Evolutionary conservation across 2,888 invertebrate genomes (phyloP).

Genomic region (Scotopteryx bipunctaria): DNA sequence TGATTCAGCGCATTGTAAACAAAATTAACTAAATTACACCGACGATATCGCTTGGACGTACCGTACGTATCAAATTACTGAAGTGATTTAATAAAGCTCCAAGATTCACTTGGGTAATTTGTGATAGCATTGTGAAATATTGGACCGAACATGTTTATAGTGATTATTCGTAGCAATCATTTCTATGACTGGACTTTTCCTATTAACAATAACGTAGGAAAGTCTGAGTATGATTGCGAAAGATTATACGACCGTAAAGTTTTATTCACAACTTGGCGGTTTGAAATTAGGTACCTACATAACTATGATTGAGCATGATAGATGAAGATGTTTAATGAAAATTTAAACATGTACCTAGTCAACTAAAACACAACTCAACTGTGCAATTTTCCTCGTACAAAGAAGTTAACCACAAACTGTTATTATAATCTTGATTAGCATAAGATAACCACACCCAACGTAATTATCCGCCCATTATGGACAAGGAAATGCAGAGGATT

Average conservation of each 20-base stretch:
- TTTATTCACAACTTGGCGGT: too few species aligned
- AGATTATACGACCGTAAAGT: neutral
- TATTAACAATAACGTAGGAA: too few species aligned
- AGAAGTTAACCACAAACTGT: slow-evolving; percentile 21
- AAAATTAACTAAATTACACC: slow-evolving; percentile 69
- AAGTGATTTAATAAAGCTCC: slow-evolving; percentile 45
- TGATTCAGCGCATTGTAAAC: slow-evolving; percentile 73
- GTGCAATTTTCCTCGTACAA: slow-evolving; percentile 26
- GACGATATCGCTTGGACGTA: slow-evolving; percentile 56
- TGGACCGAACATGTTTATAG: neutral
- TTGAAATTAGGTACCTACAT: too few species aligned
- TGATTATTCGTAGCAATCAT: neutral
- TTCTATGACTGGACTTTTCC: neutral
- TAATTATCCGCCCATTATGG: slow-evolving; percentile 59
- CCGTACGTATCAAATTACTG: slow-evolving; percentile 52
- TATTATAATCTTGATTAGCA: slow-evolving; percentile 45
- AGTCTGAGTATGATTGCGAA: neutral
- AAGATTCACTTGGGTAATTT: slow-evolving; percentile 48
- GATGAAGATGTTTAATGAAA: neutral
- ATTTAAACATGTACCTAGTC: neutral
- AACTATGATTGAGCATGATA: neutral
- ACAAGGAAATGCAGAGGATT: slow-evolving; percentile 58
- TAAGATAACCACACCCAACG: slow-evolving; percentile 49
- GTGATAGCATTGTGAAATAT: slow-evolving; percentile 39
- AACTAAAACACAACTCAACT: slow-evolving; percentile 14